Percentiles rank a stretch among this genome's conserved stretches.
Evolutionary conservation across 2,113 vertebrate genomes (phyloP).

Genomic region (Hystrix cristata): DNA sequence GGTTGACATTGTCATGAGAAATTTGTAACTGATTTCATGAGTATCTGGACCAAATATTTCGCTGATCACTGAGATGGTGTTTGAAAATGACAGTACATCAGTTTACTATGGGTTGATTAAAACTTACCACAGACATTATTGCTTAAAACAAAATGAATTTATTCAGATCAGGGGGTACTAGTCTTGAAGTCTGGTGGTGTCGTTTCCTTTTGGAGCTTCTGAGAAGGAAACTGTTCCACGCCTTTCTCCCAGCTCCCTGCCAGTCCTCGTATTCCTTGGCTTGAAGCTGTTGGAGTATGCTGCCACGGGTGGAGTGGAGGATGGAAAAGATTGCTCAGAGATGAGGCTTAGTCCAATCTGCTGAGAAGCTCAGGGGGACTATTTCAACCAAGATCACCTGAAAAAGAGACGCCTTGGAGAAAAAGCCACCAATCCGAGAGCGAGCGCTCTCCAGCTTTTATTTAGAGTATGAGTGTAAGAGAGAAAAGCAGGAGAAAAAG

Average conservation of each 20-base stretch:
- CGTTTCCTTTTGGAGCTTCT: neutral
- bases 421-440: too few species aligned
- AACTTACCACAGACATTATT: neutral
- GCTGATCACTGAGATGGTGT: neutral
- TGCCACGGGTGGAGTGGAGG: too few species aligned
- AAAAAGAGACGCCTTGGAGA: too few species aligned
- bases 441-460: too few species aligned
- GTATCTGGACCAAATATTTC: neutral
- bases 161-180: neutral
- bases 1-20: neutral
- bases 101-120: neutral
- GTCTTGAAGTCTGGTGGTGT: neutral
- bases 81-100: neutral
- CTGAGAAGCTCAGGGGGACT: too few species aligned
- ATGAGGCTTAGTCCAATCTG: too few species aligned
- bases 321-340: too few species aligned
- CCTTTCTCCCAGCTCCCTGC: neutral
- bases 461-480: too few species aligned
- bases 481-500: too few species aligned
- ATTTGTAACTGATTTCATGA: neutral
- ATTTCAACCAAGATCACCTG: too few species aligned
- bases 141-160: neutral
- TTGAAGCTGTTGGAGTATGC: neutral
- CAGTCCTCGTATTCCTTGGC: too few species aligned
- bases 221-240: neutral